These are phyloP conservation scores for Strigamia transsilvanica DNA, from an alignment of 2,888 invertebrate species.

Conservation along the genomic window DNA sequence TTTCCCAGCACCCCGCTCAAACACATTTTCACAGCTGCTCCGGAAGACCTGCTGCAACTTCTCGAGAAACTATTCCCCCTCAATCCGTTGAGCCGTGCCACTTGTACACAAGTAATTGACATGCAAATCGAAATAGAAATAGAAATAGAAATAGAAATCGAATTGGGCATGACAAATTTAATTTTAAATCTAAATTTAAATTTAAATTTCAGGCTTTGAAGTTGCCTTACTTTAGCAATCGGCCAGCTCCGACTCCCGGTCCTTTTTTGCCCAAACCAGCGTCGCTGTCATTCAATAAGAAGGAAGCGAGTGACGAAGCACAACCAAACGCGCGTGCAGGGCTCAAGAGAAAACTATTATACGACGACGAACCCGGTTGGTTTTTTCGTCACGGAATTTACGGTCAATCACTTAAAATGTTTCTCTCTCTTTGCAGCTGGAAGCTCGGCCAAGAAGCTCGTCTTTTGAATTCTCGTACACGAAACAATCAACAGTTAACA, in stretches of 20 bases:
- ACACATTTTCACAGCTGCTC: slow-evolving; percentile 94
- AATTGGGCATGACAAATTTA: no score
- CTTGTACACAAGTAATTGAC: slow-evolving; percentile 72
- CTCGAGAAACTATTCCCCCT: slow-evolving; percentile 79
- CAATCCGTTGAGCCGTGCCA: slow-evolving; percentile 82
- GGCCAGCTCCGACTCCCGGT: slow-evolving; percentile 86
- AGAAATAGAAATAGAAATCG: no score
- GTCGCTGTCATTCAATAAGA: slow-evolving; percentile 68
- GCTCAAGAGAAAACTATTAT: slow-evolving; percentile 75
- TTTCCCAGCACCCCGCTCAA: slow-evolving; percentile 84
- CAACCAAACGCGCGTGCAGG: slow-evolving; percentile 67
- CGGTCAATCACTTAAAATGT: background rate
- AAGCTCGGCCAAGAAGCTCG: background rate
- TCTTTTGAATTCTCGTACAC: background rate
- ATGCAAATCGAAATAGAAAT: no score
- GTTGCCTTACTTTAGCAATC: slow-evolving; percentile 90
- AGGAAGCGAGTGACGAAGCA: slow-evolving; percentile 67
- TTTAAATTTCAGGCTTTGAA: slow-evolving; percentile 71
- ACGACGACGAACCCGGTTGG: slow-evolving; percentile 34
- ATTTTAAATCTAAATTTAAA: no score
- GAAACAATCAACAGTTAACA: no score
- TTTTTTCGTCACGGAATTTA: background rate
- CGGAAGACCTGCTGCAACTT: slow-evolving; percentile 86
- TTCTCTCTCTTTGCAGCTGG: background rate
- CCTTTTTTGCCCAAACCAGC: slow-evolving; percentile 82